phyloP scores from a whole-genome alignment of 2,113 vertebrate species.

The Dascyllus trimaculatus region DNA sequence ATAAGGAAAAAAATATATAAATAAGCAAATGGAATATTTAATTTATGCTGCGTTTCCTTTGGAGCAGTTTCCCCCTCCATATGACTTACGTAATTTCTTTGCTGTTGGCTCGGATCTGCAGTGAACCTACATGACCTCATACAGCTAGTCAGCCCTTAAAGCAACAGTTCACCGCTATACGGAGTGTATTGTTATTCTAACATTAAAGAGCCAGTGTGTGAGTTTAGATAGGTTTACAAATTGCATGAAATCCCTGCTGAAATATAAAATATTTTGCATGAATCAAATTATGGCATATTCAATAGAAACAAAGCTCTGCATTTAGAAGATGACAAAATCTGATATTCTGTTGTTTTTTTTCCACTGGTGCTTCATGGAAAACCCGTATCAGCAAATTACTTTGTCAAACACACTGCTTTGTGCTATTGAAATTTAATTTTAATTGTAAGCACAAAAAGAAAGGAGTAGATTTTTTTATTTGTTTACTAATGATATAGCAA shows the following conservation, averaged over 20 bases:
- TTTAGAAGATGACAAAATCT: background rate
- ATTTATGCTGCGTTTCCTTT: background rate
- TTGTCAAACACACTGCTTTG: background rate
- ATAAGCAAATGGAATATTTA: background rate
- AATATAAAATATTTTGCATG: background rate
- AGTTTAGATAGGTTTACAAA: slow-evolving; percentile 6
- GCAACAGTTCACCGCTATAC: slow-evolving; percentile 7
- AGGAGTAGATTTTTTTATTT: background rate
- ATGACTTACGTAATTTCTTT: background rate
- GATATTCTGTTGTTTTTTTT: slow-evolving; percentile 21
- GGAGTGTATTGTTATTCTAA: background rate
- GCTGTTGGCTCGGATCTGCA: background rate
- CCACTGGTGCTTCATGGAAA: background rate
- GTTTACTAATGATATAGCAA: background rate
- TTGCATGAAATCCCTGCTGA: background rate
- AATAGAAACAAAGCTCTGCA: background rate
- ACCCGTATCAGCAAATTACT: background rate
- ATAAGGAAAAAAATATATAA: too few relatives aligned
- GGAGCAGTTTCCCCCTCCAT: too few relatives aligned
- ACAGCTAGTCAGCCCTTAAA: background rate
- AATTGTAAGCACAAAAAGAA: background rate
- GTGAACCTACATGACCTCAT: slow-evolving; percentile 7
- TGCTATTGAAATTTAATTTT: background rate
- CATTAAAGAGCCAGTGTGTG: background rate
- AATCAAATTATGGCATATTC: background rate